phyloP scores from a whole-genome alignment of 2,888 invertebrate species.

The Strigamia maritima region DNA sequence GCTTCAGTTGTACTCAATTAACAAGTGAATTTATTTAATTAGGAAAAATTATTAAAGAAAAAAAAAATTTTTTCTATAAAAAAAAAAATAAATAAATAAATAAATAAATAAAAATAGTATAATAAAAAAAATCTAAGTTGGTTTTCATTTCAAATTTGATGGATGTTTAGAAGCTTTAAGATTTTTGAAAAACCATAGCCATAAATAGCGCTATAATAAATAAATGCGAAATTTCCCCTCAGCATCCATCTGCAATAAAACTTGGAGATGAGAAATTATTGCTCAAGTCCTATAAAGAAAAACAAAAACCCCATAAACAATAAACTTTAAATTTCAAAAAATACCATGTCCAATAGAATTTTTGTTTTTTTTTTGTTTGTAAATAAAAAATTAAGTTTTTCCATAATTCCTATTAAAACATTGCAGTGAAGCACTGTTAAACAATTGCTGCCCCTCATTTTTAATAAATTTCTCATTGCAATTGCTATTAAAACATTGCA shows the following conservation, averaged over 20 bases:
- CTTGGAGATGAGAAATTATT: not conserved
- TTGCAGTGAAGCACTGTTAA: too few relatives aligned
- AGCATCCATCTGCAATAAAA: slow-evolving; percentile 1
- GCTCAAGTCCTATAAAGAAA: not conserved
- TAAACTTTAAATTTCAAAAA: not conserved
- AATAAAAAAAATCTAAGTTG: too few relatives aligned
- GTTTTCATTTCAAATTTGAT: not conserved
- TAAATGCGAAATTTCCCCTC: slow-evolving; percentile 18
- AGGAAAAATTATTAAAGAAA: not conserved
- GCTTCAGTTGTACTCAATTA: slow-evolving; percentile 17
- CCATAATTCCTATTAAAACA: too few relatives aligned
- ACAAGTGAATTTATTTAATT: not conserved
- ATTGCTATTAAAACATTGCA: too few relatives aligned
- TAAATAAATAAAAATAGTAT: too few relatives aligned
- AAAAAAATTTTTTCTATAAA: not conserved
- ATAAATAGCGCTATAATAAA: slow-evolving; percentile 21
- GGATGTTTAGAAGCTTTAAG: not conserved
- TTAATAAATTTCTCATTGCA: too few relatives aligned
- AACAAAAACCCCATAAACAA: not conserved
- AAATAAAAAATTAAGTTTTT: too few relatives aligned
- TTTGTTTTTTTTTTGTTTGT: too few relatives aligned
- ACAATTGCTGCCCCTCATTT: too few relatives aligned
- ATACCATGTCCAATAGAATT: too few relatives aligned
- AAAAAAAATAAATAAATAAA: too few relatives aligned
- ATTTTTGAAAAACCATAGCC: slow-evolving; percentile 14